Percentiles rank a stretch among this genome's conserved stretches.
Evolutionary conservation across 1,140 invertebrate genomes (phyloP).

Genomic region (Sesamia nonagrioides): DNA sequence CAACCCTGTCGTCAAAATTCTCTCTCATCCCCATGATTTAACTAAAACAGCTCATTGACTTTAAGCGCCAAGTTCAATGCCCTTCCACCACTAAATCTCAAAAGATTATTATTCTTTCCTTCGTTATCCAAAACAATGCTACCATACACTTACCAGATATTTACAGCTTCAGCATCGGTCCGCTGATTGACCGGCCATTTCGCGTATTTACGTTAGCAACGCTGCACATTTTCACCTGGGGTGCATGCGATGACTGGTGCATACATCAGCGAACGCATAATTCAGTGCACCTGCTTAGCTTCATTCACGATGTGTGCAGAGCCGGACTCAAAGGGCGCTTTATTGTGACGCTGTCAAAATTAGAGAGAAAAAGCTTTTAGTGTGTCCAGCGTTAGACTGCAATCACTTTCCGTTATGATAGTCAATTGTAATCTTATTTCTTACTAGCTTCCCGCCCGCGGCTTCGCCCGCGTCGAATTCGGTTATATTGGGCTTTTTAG

Average conservation of each 20-base stretch:
- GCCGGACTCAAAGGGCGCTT: neutral
- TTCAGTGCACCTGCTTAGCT: conserved; percentile 58
- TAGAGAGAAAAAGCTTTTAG: no score
- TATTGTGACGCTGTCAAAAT: neutral
- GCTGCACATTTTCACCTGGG: conserved; percentile 57
- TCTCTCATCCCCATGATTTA: conserved; percentile 8
- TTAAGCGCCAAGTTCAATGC: conserved; percentile 21
- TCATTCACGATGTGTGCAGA: conserved; percentile 52
- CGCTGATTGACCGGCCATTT: conserved; percentile 59
- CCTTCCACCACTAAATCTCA: conserved; percentile 36
- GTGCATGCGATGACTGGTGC: conserved; percentile 51
- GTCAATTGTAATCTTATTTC: no score
- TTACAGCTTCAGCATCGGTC: conserved; percentile 42
- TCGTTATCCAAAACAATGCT: conserved; percentile 33
- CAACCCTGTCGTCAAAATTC: neutral
- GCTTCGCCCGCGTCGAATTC: no score
- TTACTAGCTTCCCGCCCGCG: no score
- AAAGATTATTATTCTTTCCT: conserved; percentile 50
- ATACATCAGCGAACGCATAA: conserved; percentile 58
- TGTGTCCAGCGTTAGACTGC: no score
- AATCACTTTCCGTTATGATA: no score
- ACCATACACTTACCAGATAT: conserved; percentile 50
- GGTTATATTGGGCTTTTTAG: no score
- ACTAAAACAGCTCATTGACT: neutral
- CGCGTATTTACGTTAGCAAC: conserved; percentile 52